These are phyloP conservation scores for Manduca sexta DNA, from an alignment of 1,140 invertebrate species.

Conservation along the genomic window DNA sequence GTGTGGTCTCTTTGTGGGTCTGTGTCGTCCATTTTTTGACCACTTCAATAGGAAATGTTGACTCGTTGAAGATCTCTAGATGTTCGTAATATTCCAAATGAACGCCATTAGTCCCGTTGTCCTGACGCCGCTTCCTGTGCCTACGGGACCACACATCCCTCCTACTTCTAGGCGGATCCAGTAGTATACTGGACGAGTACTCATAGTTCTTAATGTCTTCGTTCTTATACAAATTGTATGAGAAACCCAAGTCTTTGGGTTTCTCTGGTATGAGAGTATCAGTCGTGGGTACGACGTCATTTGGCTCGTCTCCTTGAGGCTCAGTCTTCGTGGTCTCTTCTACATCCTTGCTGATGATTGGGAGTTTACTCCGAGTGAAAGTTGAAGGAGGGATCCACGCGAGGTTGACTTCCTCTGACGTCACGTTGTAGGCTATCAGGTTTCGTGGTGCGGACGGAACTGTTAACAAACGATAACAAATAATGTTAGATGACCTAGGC, in stretches of 20 bases:
- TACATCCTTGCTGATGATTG: slow-evolving; percentile 6
- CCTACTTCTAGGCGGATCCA: slow-evolving; percentile 35
- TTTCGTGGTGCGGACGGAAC: slow-evolving; percentile 89
- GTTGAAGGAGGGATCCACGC: slow-evolving; percentile 83
- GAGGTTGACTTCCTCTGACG: slow-evolving; percentile 83
- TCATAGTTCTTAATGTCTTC: slow-evolving; percentile 46
- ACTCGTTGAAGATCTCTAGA: slow-evolving; percentile 33
- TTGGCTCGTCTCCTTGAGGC: slow-evolving; percentile 40
- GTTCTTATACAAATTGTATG: slow-evolving; percentile 44
- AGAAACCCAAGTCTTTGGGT: slow-evolving; percentile 33
- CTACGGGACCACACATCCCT: slow-evolving; percentile 47
- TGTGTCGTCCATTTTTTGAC: slow-evolving; percentile 40
- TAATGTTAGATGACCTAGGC: neutral
- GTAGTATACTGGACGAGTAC: slow-evolving; percentile 39
- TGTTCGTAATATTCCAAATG: slow-evolving; percentile 31
- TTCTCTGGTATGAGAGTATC: slow-evolving; percentile 22
- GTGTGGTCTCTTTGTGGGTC: slow-evolving; percentile 37
- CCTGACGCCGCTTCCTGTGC: slow-evolving; percentile 58
- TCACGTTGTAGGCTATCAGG: slow-evolving; percentile 83
- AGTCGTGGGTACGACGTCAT: slow-evolving; percentile 19
- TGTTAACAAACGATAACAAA: slow-evolving; percentile 63
- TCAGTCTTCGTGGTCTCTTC: slow-evolving; percentile 26
- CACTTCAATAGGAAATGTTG: slow-evolving; percentile 37
- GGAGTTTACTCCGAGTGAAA: slow-evolving; percentile 81
- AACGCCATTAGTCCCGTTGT: slow-evolving; percentile 36